phyloP scores from a whole-genome alignment of 1,140 invertebrate species.

The Lucilia cuprina region DNA sequence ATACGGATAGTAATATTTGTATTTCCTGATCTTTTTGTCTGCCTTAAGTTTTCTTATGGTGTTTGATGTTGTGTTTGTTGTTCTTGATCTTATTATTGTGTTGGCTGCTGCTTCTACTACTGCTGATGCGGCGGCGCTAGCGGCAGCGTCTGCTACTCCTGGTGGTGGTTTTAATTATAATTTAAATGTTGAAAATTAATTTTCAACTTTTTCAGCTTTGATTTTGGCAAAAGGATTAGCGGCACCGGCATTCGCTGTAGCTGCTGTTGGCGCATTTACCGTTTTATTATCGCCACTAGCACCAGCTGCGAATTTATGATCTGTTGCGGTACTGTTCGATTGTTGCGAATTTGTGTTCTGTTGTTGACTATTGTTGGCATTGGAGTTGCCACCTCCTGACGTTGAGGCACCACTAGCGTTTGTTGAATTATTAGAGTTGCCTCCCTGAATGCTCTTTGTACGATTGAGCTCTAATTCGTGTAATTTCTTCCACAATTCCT shows the following conservation, averaged over 20 bases:
- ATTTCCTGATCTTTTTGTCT: conserved; percentile 25
- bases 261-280: conserved; percentile 43
- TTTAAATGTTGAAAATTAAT: conserved; percentile 32
- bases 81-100: not conserved
- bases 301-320: conserved; percentile 43
- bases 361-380: conserved; percentile 39
- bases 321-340: conserved; percentile 55
- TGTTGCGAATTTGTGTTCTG: conserved; percentile 60
- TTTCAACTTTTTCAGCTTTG: conserved; percentile 38
- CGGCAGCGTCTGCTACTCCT: not conserved
- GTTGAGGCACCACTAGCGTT: conserved; percentile 53
- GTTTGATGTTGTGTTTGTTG: conserved; percentile 14
- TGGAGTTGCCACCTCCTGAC: conserved; percentile 40
- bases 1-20: conserved; percentile 22
- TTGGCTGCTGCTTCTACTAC: conserved; percentile 3
- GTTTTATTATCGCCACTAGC: conserved; percentile 58
- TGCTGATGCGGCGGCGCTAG: conserved; percentile 7
- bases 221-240: conserved; percentile 37
- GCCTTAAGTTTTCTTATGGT: conserved; percentile 10
- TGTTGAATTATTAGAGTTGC: conserved; percentile 42
- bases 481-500: conserved; percentile 93
- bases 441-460: conserved; percentile 52
- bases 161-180: not conserved
- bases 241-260: conserved; percentile 25
- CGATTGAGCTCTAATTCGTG: conserved; percentile 74